Base-by-base conservation (phyloP, 2,888 invertebrate species). In the Thymelicus acteon region DNA sequence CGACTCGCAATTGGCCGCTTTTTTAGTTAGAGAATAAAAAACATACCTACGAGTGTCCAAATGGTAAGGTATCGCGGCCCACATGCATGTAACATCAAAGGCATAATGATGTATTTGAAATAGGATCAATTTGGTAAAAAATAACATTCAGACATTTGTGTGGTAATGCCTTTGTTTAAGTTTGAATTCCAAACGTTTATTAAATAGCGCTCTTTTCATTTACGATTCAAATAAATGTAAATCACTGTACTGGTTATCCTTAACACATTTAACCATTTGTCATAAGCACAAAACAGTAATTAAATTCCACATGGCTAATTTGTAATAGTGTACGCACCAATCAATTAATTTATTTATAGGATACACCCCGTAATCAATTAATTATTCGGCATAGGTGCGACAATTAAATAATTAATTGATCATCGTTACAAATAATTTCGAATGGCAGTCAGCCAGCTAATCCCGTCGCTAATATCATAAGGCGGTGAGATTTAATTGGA, bases 401-500 rank as follows among this genome's bases (percentile, higher is more conserved):
- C 60, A 15, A 64, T 60, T 70, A 44, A 60, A 64, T 70, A 64
- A 70, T 64, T 70, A 64, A 70, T 60, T 60, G 70, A 70, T 70
- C 44, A 44, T n/a, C 54, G 64, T 49, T 64, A 60, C 44, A 44
- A 70, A 70, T 70, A 70, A 49, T 24, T 54, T 24, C 19, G 12
- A 54, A 54, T 54, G 49, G 63, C 63, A 64, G 39, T 57, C 24
- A 47, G 31, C 24, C 58, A 49, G 58, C 63, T 63, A 64, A 72
- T 69, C 48, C 54, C 61, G 61, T 72, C 61, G 71, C 64, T 78
- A 83, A 80, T 79, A 79, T 79, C 76, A 77, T 82, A 80, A 83
- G 81, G 81, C 73, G 76, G 73, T 70, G 73, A 75, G 75, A 80
- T 78, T 78, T 87, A 87, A 87, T 86, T 85, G 86, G 79, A 80